Evolutionary conservation across 2,888 invertebrate genomes (phyloP).

Genomic region (Ophioninae sp.): DNA sequence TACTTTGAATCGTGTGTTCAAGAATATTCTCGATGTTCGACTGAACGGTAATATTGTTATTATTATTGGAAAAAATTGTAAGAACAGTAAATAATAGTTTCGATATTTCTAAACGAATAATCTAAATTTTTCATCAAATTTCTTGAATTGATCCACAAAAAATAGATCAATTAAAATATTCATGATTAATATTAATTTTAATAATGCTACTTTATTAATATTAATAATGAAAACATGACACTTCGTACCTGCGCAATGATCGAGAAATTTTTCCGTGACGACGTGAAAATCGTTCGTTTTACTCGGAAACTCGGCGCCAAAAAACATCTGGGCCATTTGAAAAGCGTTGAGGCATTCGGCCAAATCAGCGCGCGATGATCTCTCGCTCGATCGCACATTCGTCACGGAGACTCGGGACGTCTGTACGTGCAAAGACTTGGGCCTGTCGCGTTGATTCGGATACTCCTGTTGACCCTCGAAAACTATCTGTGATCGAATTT

Average conservation of each 20-base stretch:
- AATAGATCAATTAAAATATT: too few species aligned
- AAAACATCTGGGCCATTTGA: conserved; percentile 88
- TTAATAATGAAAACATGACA: conserved; percentile 18
- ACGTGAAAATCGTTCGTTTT: conserved; percentile 87
- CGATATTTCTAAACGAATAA: too few species aligned
- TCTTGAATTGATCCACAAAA: too few species aligned
- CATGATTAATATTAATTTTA: background rate
- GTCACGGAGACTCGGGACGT: conserved; percentile 89
- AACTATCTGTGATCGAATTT: conserved; percentile 83
- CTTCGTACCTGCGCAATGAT: conserved; percentile 84
- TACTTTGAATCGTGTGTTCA: background rate
- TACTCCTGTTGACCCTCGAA: conserved; percentile 90
- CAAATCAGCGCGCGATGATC: conserved; percentile 89
- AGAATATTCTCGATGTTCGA: background rate
- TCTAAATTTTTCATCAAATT: too few species aligned
- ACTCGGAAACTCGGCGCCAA: conserved; percentile 90
- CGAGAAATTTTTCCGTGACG: conserved; percentile 90
- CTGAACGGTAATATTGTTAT: background rate
- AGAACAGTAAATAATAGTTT: background rate
- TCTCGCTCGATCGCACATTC: conserved; percentile 85
- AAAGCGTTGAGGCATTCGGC: conserved; percentile 90
- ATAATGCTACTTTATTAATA: background rate
- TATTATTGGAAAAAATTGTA: background rate
- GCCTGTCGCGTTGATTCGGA: conserved; percentile 92
- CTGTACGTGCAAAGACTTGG: conserved; percentile 92